Conservation (phyloP, 2,888 invertebrate genomes). For the Tachina grossa region DNA sequence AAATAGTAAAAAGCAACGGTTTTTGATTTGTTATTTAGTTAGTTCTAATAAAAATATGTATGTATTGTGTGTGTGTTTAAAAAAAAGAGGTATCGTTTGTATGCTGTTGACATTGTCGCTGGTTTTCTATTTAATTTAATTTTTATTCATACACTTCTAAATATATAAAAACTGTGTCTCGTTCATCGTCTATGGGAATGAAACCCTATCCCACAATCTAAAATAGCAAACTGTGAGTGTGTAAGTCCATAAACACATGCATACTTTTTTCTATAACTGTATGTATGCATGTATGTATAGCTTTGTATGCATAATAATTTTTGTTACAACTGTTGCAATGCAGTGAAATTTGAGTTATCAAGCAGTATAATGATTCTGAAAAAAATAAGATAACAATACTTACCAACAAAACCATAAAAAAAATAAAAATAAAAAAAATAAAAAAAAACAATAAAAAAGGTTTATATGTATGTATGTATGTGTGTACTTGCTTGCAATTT, state of each 20-base stretch:
- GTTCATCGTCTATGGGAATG: slow-evolving; percentile 62
- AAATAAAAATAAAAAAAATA: background rate
- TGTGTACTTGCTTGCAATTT: background rate
- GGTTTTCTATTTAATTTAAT: slow-evolving; percentile 28
- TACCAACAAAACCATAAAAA: slow-evolving; percentile 15
- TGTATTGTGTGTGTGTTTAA: background rate
- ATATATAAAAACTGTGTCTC: background rate
- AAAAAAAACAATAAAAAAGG: background rate
- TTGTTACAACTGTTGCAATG: slow-evolving; percentile 35
- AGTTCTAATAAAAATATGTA: background rate
- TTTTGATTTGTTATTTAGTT: background rate
- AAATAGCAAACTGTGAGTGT: slow-evolving; percentile 1
- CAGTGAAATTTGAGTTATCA: slow-evolving; percentile 42
- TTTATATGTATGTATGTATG: background rate
- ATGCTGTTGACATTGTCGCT: slow-evolving; percentile 13
- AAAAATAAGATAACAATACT: background rate
- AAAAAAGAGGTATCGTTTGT: background rate
- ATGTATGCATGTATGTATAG: background rate
- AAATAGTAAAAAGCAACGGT: slow-evolving; percentile 28
- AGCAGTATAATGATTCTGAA: slow-evolving; percentile 23
- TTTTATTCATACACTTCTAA: slow-evolving; percentile 34
- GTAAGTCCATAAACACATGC: background rate
- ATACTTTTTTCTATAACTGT: background rate
- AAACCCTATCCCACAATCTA: slow-evolving; percentile 45
- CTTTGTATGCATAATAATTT: background rate